Evolutionary conservation across 2,888 invertebrate genomes (phyloP).

Genomic region (Sicus ferrugineus): DNA sequence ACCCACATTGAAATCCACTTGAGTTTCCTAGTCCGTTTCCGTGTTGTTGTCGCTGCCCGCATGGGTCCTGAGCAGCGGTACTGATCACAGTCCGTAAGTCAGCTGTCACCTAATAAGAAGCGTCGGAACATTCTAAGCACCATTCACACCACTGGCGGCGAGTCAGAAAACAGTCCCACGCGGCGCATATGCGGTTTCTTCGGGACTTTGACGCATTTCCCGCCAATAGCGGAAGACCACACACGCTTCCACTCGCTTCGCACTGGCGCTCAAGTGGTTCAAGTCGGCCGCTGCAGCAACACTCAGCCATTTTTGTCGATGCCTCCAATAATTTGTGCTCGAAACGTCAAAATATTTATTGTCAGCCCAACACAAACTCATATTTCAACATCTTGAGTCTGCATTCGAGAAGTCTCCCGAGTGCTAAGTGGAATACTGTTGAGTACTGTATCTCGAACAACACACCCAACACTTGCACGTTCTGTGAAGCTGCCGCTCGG

Average conservation of each 20-base stretch:
- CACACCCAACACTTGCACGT: neutral
- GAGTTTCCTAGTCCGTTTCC: too few species aligned
- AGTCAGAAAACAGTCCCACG: too few species aligned
- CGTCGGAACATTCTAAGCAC: too few species aligned
- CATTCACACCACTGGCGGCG: too few species aligned
- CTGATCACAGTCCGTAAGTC: too few species aligned
- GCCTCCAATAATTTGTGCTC: neutral
- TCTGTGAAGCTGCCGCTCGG: neutral
- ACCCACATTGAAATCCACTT: too few species aligned
- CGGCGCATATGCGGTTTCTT: too few species aligned
- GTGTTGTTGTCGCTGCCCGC: too few species aligned
- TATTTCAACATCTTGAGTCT: neutral
- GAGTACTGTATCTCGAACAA: neutral
- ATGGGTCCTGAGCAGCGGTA: too few species aligned
- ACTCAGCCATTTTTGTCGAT: neutral
- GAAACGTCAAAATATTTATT: slow-evolving; percentile 24
- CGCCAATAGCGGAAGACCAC: slow-evolving; percentile 1
- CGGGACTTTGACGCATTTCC: too few species aligned
- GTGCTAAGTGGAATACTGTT: neutral
- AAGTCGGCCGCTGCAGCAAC: neutral
- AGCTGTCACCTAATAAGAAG: too few species aligned
- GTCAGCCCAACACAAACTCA: neutral
- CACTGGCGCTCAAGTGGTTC: neutral
- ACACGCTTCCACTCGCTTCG: neutral
- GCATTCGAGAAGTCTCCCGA: neutral